Evolutionary conservation across 2,888 invertebrate species (phyloP).

Genomic region (Eustalomyia histrio): DNA sequence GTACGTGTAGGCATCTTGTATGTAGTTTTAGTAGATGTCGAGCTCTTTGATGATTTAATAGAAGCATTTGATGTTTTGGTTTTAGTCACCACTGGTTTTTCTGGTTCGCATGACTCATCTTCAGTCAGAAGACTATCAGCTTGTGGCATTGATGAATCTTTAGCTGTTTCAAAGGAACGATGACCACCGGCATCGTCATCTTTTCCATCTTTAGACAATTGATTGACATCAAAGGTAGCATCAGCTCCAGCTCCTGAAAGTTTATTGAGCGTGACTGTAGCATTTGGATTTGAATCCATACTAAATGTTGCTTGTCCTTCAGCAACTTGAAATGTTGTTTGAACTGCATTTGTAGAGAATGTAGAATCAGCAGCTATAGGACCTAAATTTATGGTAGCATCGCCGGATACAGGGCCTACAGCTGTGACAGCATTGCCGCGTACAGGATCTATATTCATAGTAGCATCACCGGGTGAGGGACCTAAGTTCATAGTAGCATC

Average conservation of each 20-base stretch:
- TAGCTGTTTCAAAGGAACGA: constrained; percentile 71
- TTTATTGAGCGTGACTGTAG: constrained; percentile 66
- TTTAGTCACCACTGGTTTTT: constrained; percentile 37
- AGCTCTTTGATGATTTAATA: constrained; percentile 63
- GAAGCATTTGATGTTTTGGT: constrained; percentile 51
- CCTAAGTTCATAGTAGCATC: constrained; percentile 46
- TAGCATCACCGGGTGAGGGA: constrained; percentile 54
- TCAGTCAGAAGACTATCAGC: constrained; percentile 76
- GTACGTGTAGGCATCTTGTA: constrained; percentile 74
- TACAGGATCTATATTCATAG: constrained; percentile 59
- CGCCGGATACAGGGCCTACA: constrained; percentile 33
- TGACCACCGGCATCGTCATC: constrained; percentile 54
- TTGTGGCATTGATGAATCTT: constrained; percentile 67
- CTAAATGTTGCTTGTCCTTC: constrained; percentile 69
- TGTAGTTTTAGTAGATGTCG: constrained; percentile 66
- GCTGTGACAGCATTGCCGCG: too few relatives aligned
- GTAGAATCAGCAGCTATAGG: constrained; percentile 65
- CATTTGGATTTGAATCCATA: constrained; percentile 68
- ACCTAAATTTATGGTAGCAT: constrained; percentile 64
- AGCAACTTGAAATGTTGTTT: constrained; percentile 68
- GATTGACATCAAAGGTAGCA: constrained; percentile 69
- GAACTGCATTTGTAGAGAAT: constrained; percentile 67
- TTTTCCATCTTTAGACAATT: constrained; percentile 11
- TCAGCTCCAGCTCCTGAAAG: constrained; percentile 57
- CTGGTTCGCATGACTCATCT: constrained; percentile 74